Base-by-base conservation (phyloP, 2,113 vertebrate species). In the Atlantisia rogersi region DNA sequence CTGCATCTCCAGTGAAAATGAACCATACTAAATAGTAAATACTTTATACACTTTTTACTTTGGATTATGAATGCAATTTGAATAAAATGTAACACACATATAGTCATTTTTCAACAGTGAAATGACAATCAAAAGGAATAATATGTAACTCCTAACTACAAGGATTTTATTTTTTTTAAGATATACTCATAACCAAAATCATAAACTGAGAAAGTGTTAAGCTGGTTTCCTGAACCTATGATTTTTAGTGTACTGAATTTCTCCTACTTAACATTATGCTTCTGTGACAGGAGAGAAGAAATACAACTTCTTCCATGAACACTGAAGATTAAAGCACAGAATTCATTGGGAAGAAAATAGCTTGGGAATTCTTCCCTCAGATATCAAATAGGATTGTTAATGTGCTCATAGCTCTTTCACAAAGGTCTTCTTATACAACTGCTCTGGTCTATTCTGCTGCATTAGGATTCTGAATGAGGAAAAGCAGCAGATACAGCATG, bases 11-110 rank as follows among this genome's bases (percentile, higher is more conserved):
- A 75, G 40, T 55, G 55, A 86, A 85, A 92, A 94, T 52, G 42
- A 87, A 52, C 11, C 18, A 28, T 59, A 12, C 20, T 74, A 91
- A 96, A 84, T 77, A 93, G 84, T 67, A 93, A 94, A 93, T 56
- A 78, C 5, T 83, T 80, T 46, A 65, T n/a, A 85, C 26, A 48
- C 7, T 79, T 88, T 90, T 83, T 64, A 68, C 4, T 69, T 82
- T 29, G 37, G 37, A 76, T 87, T 90, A 88, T 56, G 29, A 90
- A 88, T 73, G 62, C 8, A 18, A 92, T 92, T 94, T 91, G 12
- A 92, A 92, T 95, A 88, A 95, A 94, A 86, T 91, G 37, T 78
- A 75, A 32, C 46, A 75, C 2, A 2, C 5, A 28, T 24, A 37
- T 16, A 63, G 39, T 42, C 0, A 52, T 70, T 94, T 87, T 85